Percentiles rank a stretch among this genome's conserved stretches.
Evolutionary conservation across 2,888 invertebrate species (phyloP).

Genomic region (Drosophila ochracea): DNA sequence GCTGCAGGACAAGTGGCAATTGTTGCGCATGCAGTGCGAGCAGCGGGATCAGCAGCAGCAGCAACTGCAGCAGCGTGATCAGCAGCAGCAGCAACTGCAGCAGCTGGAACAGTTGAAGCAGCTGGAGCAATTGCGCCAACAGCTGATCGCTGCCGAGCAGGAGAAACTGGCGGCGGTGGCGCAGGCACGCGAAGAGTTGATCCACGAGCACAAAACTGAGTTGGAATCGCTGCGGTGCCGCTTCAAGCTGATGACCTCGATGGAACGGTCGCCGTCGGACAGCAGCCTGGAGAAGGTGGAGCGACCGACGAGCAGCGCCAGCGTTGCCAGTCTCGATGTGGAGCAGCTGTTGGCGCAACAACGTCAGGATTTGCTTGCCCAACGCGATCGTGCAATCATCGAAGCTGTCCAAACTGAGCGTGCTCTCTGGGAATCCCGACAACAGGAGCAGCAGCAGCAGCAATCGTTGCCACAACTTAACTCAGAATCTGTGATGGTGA

Average conservation of each 20-base stretch:
- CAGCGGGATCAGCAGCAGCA: slow-evolving; percentile 86
- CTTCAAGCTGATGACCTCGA: slow-evolving; percentile 91
- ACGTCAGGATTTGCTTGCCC: slow-evolving; percentile 87
- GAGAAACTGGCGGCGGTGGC: slow-evolving; percentile 87
- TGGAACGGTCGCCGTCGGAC: slow-evolving; percentile 92
- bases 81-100: slow-evolving; percentile 75
- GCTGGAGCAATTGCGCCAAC: slow-evolving; percentile 72
- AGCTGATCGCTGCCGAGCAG: slow-evolving; percentile 61
- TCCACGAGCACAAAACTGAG: slow-evolving; percentile 91
- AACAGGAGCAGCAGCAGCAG: slow-evolving; percentile 9
- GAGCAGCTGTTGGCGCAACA: slow-evolving; percentile 89
- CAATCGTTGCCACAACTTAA: slow-evolving; percentile 63
- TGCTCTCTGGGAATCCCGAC: slow-evolving; percentile 83
- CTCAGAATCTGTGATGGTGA: slow-evolving; percentile 84
- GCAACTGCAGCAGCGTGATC: slow-evolving; percentile 83
- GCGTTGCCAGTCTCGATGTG: slow-evolving; percentile 71
- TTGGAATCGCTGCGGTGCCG: slow-evolving; percentile 91
- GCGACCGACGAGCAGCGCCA: slow-evolving; percentile 86
- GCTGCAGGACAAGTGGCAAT: slow-evolving; percentile 87
- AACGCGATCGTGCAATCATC: slow-evolving; percentile 87
- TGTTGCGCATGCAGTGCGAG: slow-evolving; percentile 86
- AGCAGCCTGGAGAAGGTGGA: slow-evolving; percentile 92
- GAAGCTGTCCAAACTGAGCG: slow-evolving; percentile 86
- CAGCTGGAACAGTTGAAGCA: slow-evolving; percentile 9
- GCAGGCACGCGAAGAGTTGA: slow-evolving; percentile 89